phyloP scores from a whole-genome alignment of 2,888 invertebrate species.

The Parnassius smintheus region DNA sequence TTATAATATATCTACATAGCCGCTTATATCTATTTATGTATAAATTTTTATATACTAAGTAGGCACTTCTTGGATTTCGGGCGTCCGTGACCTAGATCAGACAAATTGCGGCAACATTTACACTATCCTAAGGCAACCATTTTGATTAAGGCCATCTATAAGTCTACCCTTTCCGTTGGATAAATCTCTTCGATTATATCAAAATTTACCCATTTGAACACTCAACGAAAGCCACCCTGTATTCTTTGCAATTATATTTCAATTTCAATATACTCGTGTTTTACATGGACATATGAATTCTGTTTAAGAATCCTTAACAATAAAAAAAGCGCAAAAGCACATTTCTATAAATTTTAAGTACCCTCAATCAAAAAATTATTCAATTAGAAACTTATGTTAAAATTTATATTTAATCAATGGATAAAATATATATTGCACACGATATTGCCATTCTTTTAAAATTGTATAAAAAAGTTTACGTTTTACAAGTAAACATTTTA shows the following conservation, averaged over 20 bases:
- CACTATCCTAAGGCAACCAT: constrained; percentile 18
- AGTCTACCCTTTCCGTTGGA: constrained; percentile 5
- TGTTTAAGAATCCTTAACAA: too few relatives aligned
- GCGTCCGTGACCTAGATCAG: constrained; percentile 34
- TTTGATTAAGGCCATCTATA: constrained; percentile 1
- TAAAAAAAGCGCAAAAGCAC: too few relatives aligned
- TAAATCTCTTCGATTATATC: constrained; percentile 9
- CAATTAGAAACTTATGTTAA: too few relatives aligned
- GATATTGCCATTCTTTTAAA: too few relatives aligned
- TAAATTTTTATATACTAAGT: constrained; percentile 49
- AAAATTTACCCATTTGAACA: constrained; percentile 10
- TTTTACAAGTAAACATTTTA: too few relatives aligned
- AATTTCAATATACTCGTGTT: too few relatives aligned
- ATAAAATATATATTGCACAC: too few relatives aligned
- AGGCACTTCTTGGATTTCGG: constrained; percentile 61
- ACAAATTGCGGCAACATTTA: constrained; percentile 7
- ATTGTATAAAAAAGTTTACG: too few relatives aligned
- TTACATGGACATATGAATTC: too few relatives aligned
- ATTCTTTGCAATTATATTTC: background rate
- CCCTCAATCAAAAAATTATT: too few relatives aligned
- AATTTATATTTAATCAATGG: too few relatives aligned
- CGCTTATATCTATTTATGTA: constrained; percentile 45
- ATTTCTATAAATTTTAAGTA: too few relatives aligned
- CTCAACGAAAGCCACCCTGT: background rate
- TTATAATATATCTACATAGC: constrained; percentile 24